phyloP scores from a whole-genome alignment of 2,797 vertebrate genomes.

The Chiroxiphia lanceolata region DNA sequence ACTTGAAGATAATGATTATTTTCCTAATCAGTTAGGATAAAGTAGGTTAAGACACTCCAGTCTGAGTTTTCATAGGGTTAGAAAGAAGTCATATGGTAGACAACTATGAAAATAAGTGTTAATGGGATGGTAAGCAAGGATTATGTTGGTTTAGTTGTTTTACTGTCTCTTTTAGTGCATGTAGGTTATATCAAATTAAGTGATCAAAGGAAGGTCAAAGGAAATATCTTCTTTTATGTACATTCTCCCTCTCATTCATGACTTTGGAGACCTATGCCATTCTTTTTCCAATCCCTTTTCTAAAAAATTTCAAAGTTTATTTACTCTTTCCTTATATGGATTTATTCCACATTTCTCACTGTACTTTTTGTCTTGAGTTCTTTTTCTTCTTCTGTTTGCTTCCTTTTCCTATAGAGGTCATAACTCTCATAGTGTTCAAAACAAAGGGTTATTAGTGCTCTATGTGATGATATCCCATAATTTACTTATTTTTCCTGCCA shows the following conservation, averaged over 20 bases:
- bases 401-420: background rate
- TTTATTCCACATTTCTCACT: background rate
- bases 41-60: background rate
- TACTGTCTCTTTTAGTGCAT: background rate
- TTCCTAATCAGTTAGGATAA: background rate
- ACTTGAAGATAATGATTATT: background rate
- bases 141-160: background rate
- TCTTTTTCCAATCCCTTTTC: background rate
- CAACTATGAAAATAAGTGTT: background rate
- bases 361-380: background rate
- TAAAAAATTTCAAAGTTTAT: background rate
- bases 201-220: background rate
- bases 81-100: background rate
- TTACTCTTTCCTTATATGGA: background rate
- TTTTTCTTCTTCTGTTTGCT: background rate
- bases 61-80: background rate
- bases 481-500: background rate
- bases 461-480: too few species aligned
- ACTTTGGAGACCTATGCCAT: background rate
- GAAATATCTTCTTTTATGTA: background rate
- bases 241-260: background rate
- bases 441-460: background rate
- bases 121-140: background rate
- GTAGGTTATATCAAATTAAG: background rate
- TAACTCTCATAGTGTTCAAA: background rate